Evolutionary conservation across 2,113 vertebrate species (phyloP).

Genomic region (Neoarius graeffei): DNA sequence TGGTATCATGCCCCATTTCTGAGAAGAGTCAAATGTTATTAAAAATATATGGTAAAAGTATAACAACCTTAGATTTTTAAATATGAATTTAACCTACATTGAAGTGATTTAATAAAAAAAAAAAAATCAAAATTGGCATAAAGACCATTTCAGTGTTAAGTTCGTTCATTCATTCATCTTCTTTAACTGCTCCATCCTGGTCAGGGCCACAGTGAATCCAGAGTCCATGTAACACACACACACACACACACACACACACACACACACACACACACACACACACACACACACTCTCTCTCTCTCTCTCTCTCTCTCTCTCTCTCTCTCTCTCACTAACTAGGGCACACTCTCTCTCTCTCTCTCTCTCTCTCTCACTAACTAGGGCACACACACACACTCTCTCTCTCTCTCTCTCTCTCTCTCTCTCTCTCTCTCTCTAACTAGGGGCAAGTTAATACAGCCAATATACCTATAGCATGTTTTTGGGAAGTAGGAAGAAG

Average conservation of each 20-base stretch:
- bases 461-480: not conserved
- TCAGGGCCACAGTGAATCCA: not conserved
- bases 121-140: slow-evolving; percentile 48
- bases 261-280: not conserved
- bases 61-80: not conserved
- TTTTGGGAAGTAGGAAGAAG: not conserved
- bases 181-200: not conserved
- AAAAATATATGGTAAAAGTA: no score
- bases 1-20: not conserved
- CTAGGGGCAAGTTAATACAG: not conserved
- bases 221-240: no score
- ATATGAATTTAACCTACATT: not conserved
- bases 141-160: slow-evolving; percentile 7
- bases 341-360: not conserved
- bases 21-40: not conserved
- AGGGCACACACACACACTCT: not conserved
- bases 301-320: no score
- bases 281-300: not conserved
- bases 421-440: not conserved
- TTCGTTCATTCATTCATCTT: not conserved
- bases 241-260: not conserved
- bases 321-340: no score
- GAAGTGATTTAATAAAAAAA: not conserved
- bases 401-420: not conserved
- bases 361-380: not conserved